Percentiles rank a stretch among this genome's conserved stretches.
phyloP scores from a whole-genome alignment of 2,113 vertebrate genomes.

The Sinocyclocheilus grahami region DNA sequence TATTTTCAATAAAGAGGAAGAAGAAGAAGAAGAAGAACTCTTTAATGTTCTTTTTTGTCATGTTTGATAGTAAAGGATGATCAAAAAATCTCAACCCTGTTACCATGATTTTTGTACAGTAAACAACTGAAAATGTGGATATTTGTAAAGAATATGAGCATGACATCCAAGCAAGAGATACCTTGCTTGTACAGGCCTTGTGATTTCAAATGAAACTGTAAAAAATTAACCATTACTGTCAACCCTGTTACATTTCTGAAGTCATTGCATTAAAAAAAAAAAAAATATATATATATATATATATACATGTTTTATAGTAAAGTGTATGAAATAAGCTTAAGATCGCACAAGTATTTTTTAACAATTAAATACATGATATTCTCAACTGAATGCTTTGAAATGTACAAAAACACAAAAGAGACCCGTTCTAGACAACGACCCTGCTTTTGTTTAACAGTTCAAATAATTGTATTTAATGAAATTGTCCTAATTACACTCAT shows the following conservation, averaged over 20 bases:
- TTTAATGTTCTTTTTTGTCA: background rate
- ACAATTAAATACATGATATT: background rate
- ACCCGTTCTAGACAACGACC: background rate
- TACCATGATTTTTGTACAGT: background rate
- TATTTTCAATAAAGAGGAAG: background rate
- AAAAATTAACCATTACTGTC: background rate
- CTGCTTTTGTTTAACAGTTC: conserved; percentile 13
- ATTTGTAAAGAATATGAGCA: background rate
- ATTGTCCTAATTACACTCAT: conserved; percentile 23
- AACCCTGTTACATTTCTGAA: background rate
- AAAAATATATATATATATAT: too few relatives aligned
- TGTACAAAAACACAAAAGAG: background rate
- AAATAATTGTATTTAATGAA: conserved; percentile 6
- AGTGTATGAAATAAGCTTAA: background rate
- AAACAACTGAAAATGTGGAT: background rate
- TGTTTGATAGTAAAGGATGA: background rate
- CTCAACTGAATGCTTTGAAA: background rate
- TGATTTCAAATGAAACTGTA: background rate
- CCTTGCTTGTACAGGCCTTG: background rate
- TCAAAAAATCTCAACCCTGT: background rate
- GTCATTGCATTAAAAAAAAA: background rate
- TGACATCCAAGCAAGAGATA: background rate
- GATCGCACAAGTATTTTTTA: background rate
- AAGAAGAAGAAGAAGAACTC: too few relatives aligned
- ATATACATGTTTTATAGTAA: background rate